These are phyloP conservation scores for Pseudobourletiella spinata DNA, from an alignment of 1,140 invertebrate species.

Conservation along the genomic window DNA sequence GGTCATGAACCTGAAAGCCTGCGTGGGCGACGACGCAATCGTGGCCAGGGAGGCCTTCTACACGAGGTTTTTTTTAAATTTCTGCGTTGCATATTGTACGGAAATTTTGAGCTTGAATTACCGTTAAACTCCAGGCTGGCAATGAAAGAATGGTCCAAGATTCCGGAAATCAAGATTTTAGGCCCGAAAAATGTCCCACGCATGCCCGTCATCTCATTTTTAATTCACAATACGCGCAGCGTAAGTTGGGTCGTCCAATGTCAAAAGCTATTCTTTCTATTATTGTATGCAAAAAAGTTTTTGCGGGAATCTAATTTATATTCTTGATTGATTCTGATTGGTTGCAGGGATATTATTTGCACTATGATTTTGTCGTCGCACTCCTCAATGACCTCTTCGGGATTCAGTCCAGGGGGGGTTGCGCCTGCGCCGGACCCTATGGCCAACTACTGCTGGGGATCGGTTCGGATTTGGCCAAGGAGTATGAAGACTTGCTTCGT, in stretches of 20 bases:
- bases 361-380: conserved; percentile 81
- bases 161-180: conserved; percentile 53
- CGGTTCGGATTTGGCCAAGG: conserved; percentile 58
- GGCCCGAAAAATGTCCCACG: conserved; percentile 59
- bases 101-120: not conserved
- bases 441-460: conserved; percentile 77
- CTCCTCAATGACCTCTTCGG: conserved; percentile 87
- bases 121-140: conserved; percentile 7
- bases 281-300: too few relatives aligned
- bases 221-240: not conserved
- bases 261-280: too few relatives aligned
- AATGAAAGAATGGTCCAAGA: conserved; percentile 32
- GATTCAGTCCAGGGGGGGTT: conserved; percentile 77
- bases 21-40: conserved; percentile 62
- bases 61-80: too few relatives aligned
- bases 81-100: too few relatives aligned
- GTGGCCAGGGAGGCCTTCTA: conserved; percentile 56
- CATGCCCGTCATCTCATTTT: conserved; percentile 68
- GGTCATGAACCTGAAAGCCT: conserved; percentile 74
- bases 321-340: too few relatives aligned
- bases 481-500: conserved; percentile 65
- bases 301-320: too few relatives aligned
- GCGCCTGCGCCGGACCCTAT: conserved; percentile 74
- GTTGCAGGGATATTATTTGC: conserved; percentile 64
- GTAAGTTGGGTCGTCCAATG: too few relatives aligned